phyloP scores from a whole-genome alignment of 2,888 invertebrate species.

The Chesias legatella region DNA sequence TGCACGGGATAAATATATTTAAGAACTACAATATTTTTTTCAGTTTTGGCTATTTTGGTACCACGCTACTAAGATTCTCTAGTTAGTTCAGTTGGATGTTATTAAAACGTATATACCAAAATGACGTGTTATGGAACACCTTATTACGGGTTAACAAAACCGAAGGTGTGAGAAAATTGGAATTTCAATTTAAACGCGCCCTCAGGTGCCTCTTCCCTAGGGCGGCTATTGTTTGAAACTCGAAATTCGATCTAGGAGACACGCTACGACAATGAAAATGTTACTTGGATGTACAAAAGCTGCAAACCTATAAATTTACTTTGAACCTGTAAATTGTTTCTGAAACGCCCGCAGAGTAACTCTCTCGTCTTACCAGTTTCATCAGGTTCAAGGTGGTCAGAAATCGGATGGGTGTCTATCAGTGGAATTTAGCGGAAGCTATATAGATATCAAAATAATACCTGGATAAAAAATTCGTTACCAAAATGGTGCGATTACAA shows the following conservation, averaged over 20 bases:
- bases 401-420: too few species aligned
- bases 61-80: background rate
- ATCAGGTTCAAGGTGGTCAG: too few species aligned
- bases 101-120: slow-evolving; percentile 18
- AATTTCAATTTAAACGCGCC: slow-evolving; percentile 73
- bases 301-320: background rate
- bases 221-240: slow-evolving; percentile 41
- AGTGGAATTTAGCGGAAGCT: too few species aligned
- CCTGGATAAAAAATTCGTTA: too few species aligned
- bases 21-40: too few species aligned
- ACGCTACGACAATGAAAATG: slow-evolving; percentile 17
- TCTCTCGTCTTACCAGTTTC: too few species aligned
- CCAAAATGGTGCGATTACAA: too few species aligned
- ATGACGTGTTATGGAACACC: slow-evolving; percentile 63
- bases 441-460: too few species aligned
- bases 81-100: background rate
- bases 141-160: slow-evolving; percentile 45
- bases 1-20: too few species aligned
- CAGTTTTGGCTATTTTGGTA: too few species aligned
- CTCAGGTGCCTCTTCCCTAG: slow-evolving; percentile 53
- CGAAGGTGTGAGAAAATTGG: slow-evolving; percentile 58
- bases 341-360: too few species aligned
- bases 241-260: slow-evolving; percentile 39
- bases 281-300: slow-evolving; percentile 13
- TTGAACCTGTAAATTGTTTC: too few species aligned